A percentile compares a stretch with the other conserved stretches of the same genome.
Evolutionary conservation across 2,797 vertebrate genomes (phyloP).

Genomic region (Australoheros facetus): DNA sequence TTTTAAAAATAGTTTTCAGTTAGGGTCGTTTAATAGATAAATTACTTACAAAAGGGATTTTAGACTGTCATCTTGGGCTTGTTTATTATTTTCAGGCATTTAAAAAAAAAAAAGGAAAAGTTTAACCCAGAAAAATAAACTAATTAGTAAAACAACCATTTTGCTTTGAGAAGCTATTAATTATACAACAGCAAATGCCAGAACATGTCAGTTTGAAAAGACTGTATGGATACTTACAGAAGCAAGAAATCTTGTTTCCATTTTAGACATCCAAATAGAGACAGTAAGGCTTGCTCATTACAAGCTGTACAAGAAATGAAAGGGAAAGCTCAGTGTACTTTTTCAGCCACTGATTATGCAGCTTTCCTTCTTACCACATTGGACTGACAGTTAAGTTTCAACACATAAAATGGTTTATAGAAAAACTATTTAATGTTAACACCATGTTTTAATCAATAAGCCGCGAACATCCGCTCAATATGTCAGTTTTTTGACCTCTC

Average conservation of each 20-base stretch:
- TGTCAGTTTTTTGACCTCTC: not conserved
- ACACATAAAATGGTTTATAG: slow-evolving; percentile 68
- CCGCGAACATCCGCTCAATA: slow-evolving; percentile 47
- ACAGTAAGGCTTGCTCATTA: not conserved
- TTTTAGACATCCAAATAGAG: not conserved
- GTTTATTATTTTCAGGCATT: not conserved
- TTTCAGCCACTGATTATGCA: slow-evolving; percentile 20
- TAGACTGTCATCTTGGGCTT: not conserved
- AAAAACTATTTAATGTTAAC: slow-evolving; percentile 66
- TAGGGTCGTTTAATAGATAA: not conserved
- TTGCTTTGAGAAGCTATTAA: not conserved
- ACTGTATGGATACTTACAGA: not conserved
- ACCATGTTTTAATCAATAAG: slow-evolving; percentile 70
- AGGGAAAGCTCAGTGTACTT: slow-evolving; percentile 4
- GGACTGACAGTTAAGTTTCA: slow-evolving; percentile 37
- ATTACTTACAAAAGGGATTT: not conserved
- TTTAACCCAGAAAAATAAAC: not conserved
- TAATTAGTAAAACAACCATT: not conserved
- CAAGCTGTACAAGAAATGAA: not conserved
- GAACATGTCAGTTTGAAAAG: not conserved
- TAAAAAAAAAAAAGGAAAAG: not conserved
- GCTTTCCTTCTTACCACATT: slow-evolving; percentile 19
- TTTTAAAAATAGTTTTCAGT: not conserved
- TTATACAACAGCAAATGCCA: not conserved
- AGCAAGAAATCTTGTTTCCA: not conserved